Base-by-base conservation (phyloP, 30 jellyfish, hydroid and myxozoan genomes). In the Aurelia aurita complex sp. Pacific region DNA sequence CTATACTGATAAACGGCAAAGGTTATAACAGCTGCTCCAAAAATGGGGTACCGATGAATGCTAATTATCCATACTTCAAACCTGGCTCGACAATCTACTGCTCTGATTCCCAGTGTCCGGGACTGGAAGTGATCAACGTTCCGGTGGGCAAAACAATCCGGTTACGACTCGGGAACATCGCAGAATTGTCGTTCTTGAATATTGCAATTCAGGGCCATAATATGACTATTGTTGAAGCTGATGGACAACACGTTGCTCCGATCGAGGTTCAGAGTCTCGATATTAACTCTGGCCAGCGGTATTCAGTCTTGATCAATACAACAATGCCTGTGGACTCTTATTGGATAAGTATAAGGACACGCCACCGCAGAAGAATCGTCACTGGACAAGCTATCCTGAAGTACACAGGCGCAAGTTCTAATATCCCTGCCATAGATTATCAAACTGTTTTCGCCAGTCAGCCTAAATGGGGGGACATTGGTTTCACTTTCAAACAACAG, bases 401-500 rank as follows among this genome's bases (percentile, higher is more conserved):
- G 17, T 82, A 82, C 80, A 34, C 16, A 14, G 82, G 85, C 5
- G 60, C 82, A 40, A 14, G 51, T 57, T 35, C 80, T 4, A 62
- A 61, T 16, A 46, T 16, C 42, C 86, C 91, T 10, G 42, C 51
- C 32, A 43, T 10, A 5, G 68, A 35, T 36, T 67, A 59, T 54
- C 80, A 70, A 34, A 23, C 85, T 6, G 91, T 71, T 10, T 42
- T 73, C 29, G 69, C 91, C 40, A 68, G 12, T 51, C 91, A 82
- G 91, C 91, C 91, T 2, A 82, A 59, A 70, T 82, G 91, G 91
- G 85, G 69, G 52, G 91, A 82, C 74, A 71, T 72, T 61, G 85
- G 64, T 12, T 82, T 69, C 43, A 82, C 73, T 16, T 10, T 40
- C 64, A 33, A 70, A 10, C 91, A 82, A 57, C 91, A 82, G 52